A percentile compares a stretch with the other conserved stretches of the same genome.
These are phyloP conservation scores for Camelus dromedarius DNA, from an alignment of 2,113 vertebrate genomes.

Conservation along the genomic window DNA sequence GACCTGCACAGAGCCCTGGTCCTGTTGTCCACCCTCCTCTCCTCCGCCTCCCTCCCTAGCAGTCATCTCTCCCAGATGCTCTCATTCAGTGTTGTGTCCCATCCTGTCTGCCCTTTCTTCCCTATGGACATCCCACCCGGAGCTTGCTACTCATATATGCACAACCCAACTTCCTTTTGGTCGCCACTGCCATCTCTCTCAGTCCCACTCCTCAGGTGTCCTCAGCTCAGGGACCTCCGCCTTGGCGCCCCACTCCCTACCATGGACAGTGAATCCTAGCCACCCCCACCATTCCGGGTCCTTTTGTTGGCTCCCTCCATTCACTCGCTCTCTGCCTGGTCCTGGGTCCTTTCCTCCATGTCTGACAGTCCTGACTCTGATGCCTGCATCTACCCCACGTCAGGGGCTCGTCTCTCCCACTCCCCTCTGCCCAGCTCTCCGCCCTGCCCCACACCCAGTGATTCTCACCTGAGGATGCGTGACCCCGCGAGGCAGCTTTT, in stretches of 20 bases:
- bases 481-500: neutral
- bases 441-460: neutral
- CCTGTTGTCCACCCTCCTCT: neutral
- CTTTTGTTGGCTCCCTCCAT: neutral
- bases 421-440: neutral
- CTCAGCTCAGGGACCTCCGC: neutral
- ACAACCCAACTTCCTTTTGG: neutral
- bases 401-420: neutral
- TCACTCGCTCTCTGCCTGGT: neutral
- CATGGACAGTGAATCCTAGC: accelerated
- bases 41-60: too few species aligned
- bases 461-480: neutral
- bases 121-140: accelerated
- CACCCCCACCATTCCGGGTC: neutral
- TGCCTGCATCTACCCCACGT: neutral
- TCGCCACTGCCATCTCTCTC: too few species aligned
- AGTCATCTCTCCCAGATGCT: neutral
- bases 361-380: neutral
- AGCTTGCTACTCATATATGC: neutral
- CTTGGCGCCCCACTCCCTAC: too few species aligned
- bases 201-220: neutral
- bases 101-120: too few species aligned
- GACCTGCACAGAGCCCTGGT: neutral
- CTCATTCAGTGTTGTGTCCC: too few species aligned
- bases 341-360: neutral